A percentile compares a stretch with the other conserved stretches of the same genome.
Conservation (phyloP, 1,140 invertebrate genomes). For the Copidosoma floridanum region DNA sequence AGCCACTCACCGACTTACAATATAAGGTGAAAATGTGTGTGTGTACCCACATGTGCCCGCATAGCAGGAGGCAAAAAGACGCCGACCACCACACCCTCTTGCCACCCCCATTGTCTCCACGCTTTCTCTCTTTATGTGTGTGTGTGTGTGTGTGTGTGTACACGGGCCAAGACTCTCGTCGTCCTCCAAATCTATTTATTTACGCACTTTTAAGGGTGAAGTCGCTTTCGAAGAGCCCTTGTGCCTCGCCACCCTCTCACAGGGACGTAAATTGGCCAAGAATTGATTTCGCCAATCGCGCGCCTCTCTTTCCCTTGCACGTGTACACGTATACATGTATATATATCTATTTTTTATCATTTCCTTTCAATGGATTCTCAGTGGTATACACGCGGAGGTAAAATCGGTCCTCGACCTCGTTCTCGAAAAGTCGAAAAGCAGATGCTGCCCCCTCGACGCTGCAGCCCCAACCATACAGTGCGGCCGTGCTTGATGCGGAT, state of each 20-base stretch:
- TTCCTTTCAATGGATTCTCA: too few species aligned
- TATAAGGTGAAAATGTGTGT: slow-evolving; percentile 6
- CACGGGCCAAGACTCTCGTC: slow-evolving; percentile 7
- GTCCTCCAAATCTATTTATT: slow-evolving; percentile 51
- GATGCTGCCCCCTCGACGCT: slow-evolving; percentile 32
- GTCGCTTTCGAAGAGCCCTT: too few species aligned
- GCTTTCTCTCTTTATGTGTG: too few species aligned
- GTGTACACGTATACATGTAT: too few species aligned
- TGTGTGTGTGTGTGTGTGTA: slow-evolving; percentile 26
- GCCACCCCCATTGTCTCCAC: slow-evolving; percentile 50
- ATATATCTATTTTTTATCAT: not conserved
- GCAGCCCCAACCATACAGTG: not conserved
- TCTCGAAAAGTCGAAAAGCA: slow-evolving; percentile 19
- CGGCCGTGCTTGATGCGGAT: not conserved
- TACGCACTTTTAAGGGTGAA: slow-evolving; percentile 52
- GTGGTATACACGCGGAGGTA: not conserved
- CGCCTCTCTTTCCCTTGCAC: too few species aligned
- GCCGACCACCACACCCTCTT: slow-evolving; percentile 38
- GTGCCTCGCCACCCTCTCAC: too few species aligned
- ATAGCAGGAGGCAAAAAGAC: too few species aligned
- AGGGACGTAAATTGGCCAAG: slow-evolving; percentile 45
- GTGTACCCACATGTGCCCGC: too few species aligned
- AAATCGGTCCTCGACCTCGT: not conserved
- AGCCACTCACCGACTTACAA: slow-evolving; percentile 38
- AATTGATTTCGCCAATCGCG: slow-evolving; percentile 50